Evolutionary conservation across 1,140 invertebrate genomes (phyloP).

Genomic region (Lethrus apterus): DNA sequence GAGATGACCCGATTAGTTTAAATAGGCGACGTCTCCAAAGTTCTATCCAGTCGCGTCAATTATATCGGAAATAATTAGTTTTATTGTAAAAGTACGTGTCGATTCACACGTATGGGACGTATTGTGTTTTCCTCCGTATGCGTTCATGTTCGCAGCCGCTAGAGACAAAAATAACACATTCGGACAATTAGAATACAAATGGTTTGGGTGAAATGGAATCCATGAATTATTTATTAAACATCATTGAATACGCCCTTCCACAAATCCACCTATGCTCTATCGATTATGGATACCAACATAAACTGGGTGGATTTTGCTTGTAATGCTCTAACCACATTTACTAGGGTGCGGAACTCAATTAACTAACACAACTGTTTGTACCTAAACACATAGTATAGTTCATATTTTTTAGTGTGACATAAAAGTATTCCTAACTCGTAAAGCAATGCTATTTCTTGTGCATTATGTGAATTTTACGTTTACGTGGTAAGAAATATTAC

Average conservation of each 20-base stretch:
- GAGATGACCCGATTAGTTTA: slow-evolving; percentile 5
- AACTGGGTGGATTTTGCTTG: not conserved
- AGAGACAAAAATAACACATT: too few species aligned
- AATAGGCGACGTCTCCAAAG: not conserved
- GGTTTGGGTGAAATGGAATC: not conserved
- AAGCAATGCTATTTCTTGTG: too few species aligned
- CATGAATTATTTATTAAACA: not conserved
- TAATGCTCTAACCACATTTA: not conserved
- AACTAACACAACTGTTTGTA: too few species aligned
- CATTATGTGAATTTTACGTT: too few species aligned
- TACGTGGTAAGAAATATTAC: too few species aligned
- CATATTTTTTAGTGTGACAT: too few species aligned
- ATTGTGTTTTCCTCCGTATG: not conserved
- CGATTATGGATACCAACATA: not conserved
- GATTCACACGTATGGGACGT: not conserved
- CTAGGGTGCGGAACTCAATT: too few species aligned
- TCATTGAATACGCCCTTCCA: not conserved
- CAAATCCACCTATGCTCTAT: not conserved
- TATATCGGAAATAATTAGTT: slow-evolving; percentile 3
- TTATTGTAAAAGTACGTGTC: slow-evolving; percentile 4
- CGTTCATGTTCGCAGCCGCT: not conserved
- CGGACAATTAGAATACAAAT: not conserved
- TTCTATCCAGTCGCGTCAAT: slow-evolving; percentile 3
- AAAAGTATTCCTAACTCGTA: too few species aligned
- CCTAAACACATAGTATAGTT: too few species aligned